Evolutionary conservation across 2,113 vertebrate genomes (phyloP).

Genomic region (human): DNA sequence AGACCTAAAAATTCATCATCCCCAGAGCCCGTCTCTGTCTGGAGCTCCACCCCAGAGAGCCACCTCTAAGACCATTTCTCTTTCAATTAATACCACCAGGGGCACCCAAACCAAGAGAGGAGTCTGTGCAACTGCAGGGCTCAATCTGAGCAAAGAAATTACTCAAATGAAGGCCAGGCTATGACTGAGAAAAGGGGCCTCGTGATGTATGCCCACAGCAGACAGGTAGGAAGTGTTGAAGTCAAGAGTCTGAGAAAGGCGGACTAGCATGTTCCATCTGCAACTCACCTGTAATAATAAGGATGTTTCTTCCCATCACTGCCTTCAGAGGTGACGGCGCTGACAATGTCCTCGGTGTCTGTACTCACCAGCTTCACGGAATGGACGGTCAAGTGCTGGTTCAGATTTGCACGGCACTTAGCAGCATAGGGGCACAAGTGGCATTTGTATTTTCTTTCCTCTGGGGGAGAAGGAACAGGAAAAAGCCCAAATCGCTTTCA

Average conservation of each 20-base stretch:
- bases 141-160: background rate
- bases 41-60: background rate
- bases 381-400: constrained; percentile 99
- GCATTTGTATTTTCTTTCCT: constrained; percentile 99
- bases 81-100: background rate
- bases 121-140: background rate
- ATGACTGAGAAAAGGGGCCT: accelerated
- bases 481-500: background rate
- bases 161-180: background rate
- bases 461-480: constrained; percentile 82
- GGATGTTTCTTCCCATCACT: constrained; percentile 94
- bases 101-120: background rate
- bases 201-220: accelerated
- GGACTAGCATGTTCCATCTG: background rate
- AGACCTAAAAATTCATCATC: background rate
- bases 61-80: background rate
- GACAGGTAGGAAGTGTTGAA: background rate
- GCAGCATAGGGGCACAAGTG: constrained; percentile 99
- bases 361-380: constrained; percentile 99
- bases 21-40: background rate
- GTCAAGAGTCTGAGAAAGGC: background rate
- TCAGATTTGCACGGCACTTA: constrained; percentile 98
- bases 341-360: constrained; percentile 96
- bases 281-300: constrained; percentile 96
- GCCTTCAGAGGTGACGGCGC: constrained; percentile 92